Conservation (phyloP, 2,888 invertebrate species). For the Spisula subtruncata region DNA sequence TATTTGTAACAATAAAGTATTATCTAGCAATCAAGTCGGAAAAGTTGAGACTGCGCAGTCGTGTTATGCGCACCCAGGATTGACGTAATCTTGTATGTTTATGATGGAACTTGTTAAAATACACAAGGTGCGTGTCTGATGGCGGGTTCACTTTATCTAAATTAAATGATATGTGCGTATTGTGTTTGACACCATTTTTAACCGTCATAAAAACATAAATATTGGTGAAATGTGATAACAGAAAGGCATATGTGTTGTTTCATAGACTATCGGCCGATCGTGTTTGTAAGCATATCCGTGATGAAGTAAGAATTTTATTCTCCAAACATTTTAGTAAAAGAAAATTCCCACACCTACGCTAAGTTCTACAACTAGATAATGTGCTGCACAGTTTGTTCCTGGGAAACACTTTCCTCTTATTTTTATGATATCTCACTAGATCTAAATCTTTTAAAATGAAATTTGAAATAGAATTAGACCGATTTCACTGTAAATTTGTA, state of each 20-base stretch:
- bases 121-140: not conserved
- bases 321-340: too few species aligned
- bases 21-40: not conserved
- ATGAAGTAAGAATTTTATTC: not conserved
- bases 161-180: not conserved
- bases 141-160: not conserved
- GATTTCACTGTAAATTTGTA: too few species aligned
- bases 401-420: too few species aligned
- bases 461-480: too few species aligned
- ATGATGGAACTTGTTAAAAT: not conserved
- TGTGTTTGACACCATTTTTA: slow-evolving; percentile 2
- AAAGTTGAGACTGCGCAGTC: slow-evolving; percentile 7
- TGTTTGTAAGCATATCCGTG: not conserved
- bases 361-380: too few species aligned
- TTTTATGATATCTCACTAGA: too few species aligned
- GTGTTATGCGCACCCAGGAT: not conserved
- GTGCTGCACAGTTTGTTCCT: too few species aligned
- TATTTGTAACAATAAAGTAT: too few species aligned
- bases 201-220: slow-evolving; percentile 10
- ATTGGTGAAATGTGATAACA: not conserved
- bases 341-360: too few species aligned
- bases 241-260: not conserved
- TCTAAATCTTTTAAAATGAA: too few species aligned
- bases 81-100: not conserved
- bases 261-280: not conserved